Base-by-base conservation (phyloP, 1,140 invertebrate species). In the Drosophila aff. region DNA sequence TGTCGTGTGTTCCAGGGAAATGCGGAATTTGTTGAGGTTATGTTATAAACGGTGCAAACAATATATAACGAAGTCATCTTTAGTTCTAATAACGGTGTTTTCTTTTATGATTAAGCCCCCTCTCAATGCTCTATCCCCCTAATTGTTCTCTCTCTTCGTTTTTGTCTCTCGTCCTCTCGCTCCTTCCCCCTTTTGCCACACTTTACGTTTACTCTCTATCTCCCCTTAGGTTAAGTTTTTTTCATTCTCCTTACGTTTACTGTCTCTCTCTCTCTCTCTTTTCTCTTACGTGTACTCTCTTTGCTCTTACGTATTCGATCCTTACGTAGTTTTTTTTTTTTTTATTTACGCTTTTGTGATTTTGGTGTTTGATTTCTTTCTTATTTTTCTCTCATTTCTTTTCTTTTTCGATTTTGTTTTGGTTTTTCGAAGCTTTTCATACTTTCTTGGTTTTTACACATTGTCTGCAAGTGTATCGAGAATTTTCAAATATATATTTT, bases 381-480 rank as follows among this genome's bases (percentile, higher is more conserved):
- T 66, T 61, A 13, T 44, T 38, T 65, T 36, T 60, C 44, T 36
- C 52, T 52, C 26, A 18, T 43, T 72, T 58, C 23, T 44, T 31
- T 49, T 59, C 43, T 18, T 26, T 26, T 47, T 26, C 15, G 7
- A 9, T 16, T 26, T 15, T 8, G 13, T 28, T 28, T 49, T 26
- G 10, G 9, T 26, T 47, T 23, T 73, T 46, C 21, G 38, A 68
- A 76, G 59, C 66, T 63, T 79, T 79, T 76, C 57, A 73, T 58
- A 85, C 83, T 82, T 86, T 81, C 75, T 74, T 67, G 72, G 43
- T 63, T 67, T 91, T 92, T 92, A 92, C 92, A 92, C 92, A 92
- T 92, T 92, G 92, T 92, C 92, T 92, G 92, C 92, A 92, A 92
- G 92, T 92, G 91, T 92, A 91, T 69, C 76, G 74, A 69, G 33